A percentile compares a stretch with the other conserved stretches of the same genome.
phyloP scores from a whole-genome alignment of 2,888 invertebrate species.

The Pachymerium ferrugineum region DNA sequence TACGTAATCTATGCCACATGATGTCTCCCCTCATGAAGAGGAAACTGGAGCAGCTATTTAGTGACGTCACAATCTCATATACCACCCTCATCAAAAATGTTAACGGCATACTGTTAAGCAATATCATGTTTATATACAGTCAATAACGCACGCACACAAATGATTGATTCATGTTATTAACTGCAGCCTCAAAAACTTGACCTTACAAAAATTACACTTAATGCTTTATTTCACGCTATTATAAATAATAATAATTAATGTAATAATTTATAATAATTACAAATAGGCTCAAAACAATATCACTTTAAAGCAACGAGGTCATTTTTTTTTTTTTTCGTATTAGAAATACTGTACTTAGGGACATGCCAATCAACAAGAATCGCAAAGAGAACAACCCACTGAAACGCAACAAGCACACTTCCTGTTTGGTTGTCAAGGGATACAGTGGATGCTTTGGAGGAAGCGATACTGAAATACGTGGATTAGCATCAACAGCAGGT shows the following conservation, averaged over 20 bases:
- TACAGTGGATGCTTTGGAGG: not conserved
- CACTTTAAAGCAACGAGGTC: too few species aligned
- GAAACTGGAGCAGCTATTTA: not conserved
- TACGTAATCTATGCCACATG: not conserved
- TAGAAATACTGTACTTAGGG: too few species aligned
- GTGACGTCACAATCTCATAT: not conserved
- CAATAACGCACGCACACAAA: not conserved
- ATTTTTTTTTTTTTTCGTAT: too few species aligned
- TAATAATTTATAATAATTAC: too few species aligned
- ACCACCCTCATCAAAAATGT: too few species aligned
- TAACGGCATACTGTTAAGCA: not conserved
- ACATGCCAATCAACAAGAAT: too few species aligned
- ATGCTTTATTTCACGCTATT: not conserved
- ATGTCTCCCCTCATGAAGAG: not conserved
- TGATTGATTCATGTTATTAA: not conserved
- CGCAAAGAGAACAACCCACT: not conserved
- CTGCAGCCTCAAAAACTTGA: not conserved
- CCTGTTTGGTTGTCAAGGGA: constrained; percentile 1
- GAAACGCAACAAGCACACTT: not conserved
- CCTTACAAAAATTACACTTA: not conserved
- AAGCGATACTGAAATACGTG: not conserved
- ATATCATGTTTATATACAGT: too few species aligned
- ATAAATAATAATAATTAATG: not conserved
- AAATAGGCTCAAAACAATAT: too few species aligned
- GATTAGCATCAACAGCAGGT: not conserved